A percentile compares a stretch with the other conserved stretches of the same genome.
Evolutionary conservation across 2,113 vertebrate genomes (phyloP).

Genomic region (Pteronura brasiliensis): DNA sequence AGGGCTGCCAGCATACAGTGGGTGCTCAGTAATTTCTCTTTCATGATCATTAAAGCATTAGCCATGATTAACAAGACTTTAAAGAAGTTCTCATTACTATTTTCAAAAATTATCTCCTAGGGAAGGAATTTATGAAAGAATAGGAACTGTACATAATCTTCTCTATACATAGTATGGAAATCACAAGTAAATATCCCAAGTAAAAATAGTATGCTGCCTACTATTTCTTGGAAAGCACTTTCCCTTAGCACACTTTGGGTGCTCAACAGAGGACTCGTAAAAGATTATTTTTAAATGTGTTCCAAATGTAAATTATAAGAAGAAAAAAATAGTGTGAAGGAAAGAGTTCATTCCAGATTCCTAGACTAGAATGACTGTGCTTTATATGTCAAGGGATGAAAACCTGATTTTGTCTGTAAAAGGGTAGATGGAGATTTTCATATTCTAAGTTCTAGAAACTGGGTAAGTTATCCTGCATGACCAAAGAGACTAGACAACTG

Average conservation of each 20-base stretch:
- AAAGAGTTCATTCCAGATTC: background rate
- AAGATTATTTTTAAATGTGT: constrained; percentile 17
- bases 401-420: background rate
- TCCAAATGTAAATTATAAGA: constrained; percentile 36
- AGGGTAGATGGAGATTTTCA: background rate
- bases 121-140: constrained; percentile 1
- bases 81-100: background rate
- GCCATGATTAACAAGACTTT: background rate
- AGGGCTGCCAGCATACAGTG: background rate
- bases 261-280: background rate
- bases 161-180: background rate
- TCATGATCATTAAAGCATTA: background rate
- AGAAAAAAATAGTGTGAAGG: constrained; percentile 14
- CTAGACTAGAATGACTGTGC: background rate
- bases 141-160: constrained; percentile 9
- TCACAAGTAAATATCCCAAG: background rate
- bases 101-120: background rate
- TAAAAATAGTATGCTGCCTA: background rate
- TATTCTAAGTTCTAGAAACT: background rate
- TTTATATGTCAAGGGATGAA: background rate
- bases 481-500: background rate
- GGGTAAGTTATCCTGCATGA: background rate
- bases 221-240: constrained; percentile 52
- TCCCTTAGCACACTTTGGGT: background rate
- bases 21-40: background rate